Percentiles rank a stretch among this genome's conserved stretches.
Conservation (phyloP, 2,797 vertebrate genomes). For the Yasuhikotakia modesta region DNA sequence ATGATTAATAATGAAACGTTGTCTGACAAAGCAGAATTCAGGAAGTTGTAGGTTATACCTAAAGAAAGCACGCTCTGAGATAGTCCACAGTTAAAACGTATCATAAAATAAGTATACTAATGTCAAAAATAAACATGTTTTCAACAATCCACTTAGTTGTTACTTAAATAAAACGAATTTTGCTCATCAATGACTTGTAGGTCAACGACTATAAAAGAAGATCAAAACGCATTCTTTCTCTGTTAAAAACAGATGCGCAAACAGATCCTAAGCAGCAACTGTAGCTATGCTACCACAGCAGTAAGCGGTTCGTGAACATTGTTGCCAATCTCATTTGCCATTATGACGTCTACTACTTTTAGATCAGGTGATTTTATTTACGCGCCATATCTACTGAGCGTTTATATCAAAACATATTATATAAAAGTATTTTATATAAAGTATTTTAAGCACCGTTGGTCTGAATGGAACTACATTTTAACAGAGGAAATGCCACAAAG, state of each 20-base stretch:
- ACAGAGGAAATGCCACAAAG: not conserved
- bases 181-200: not conserved
- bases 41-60: constrained; percentile 60
- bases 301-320: not conserved
- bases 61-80: constrained; percentile 60
- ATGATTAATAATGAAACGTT: constrained; percentile 65
- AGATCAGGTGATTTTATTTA: not conserved
- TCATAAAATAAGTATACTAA: not conserved
- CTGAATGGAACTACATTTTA: not conserved
- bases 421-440: not conserved
- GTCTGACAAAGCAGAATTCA: constrained; percentile 47
- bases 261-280: not conserved
- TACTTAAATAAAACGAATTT: not conserved
- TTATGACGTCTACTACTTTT: not conserved
- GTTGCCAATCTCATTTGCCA: not conserved
- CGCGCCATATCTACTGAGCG: not conserved
- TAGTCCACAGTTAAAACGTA: constrained; percentile 3
- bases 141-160: not conserved
- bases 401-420: not conserved
- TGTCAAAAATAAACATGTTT: not conserved
- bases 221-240: not conserved
- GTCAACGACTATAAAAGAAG: not conserved
- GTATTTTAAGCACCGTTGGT: not conserved
- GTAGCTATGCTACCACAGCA: not conserved
- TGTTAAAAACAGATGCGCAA: constrained; percentile 13